Base-by-base conservation (phyloP, 2,113 vertebrate genomes). In the Bucco capensis region DNA sequence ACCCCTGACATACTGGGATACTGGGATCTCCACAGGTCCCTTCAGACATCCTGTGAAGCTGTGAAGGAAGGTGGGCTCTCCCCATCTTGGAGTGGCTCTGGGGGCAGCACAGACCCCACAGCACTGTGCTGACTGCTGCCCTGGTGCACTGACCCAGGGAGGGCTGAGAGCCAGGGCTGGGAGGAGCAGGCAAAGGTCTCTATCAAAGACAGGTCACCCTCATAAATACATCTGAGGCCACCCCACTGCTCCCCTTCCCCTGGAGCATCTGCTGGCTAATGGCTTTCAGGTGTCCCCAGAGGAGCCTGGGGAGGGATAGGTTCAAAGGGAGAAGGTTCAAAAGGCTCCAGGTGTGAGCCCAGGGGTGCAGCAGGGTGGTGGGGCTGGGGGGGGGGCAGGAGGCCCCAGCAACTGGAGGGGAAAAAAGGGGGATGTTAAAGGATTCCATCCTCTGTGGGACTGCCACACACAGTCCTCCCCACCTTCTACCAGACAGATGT, bases 71-170 rank as follows among this genome's bases (percentile, higher is more conserved):
- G 14, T 16, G 24, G 49, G 19, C 25, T 35, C 25, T 6, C 19
- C 61, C 31, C 0, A 0, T 14, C 7, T 1, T 1, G 28, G 6
- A 37, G 42, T 0, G 2, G 19, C 44, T 5, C 33, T 8, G 38
- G 49, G 25, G 10, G 3, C 24, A 46, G 70, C 66, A 23, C 47
- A 19, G 66, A 9, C 60, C 37, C 54, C 1, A 4, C 46, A 38
- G 58, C 3, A 0, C 3, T 1, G 19, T 35, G 57, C 62, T 8
- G 30, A 35, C 84, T 2, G 0, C 30, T 84, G 88, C 71, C 66
- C 87, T 5, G 0, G 2, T 9, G 56, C 93, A 2, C 22, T 9
- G 82, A 78, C 86, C 91, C 54, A 2, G 44, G 42, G 51, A 89
- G 31, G 40, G 88, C 76, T 4, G 18, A 38, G 58, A 49, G 75